Base-by-base conservation (phyloP, 2,888 invertebrate species). In the Metacarcinus magister region DNA sequence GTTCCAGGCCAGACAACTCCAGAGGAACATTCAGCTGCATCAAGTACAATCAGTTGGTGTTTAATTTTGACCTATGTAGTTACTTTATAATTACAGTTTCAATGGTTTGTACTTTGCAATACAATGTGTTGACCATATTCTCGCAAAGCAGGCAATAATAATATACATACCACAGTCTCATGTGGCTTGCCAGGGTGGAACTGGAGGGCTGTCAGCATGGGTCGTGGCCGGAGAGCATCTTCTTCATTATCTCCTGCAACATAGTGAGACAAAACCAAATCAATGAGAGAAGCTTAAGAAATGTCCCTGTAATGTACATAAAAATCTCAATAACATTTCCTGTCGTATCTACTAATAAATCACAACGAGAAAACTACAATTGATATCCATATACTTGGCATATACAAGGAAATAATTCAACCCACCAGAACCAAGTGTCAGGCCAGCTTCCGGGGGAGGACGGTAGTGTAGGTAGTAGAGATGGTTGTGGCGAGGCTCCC, bases 101-200 rank as follows among this genome's bases (percentile, higher is more conserved):
- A 39, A 39, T 39, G 39, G 39, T 39, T 39, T 39, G 39, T 39
- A 39, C 2, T 39, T 39, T 87, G 87, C 39, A 39, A 87, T 91
- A 39, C 0, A 39, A 39, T 10, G 43, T 43, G 28, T 48, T 92
- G 43, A 75, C n/a, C 8, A 8, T 75, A 75, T 3, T 23, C 23
- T 39, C 13, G 54, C 19, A 19, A 13, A 60, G 60, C 0, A 60
- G 3, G 60, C 23, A 23, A 60, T 23, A 54, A 54, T 43, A 94
- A 48, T 7, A 23, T 96, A 98, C 98, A 97, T 98, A 99, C 99
- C 97, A 99, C 99, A 97, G 99, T 99, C 97, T 99, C 99, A 97
- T 99, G 98, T 0, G 99, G 99, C 97, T 99, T 98, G 97, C 99
- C 98, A 90, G 99, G 98, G 97, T 99, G 99, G 97, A 99, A 99